These are phyloP conservation scores for Osedax fenrisi DNA, from an alignment of 2,888 invertebrate genomes.

Conservation along the genomic window DNA sequence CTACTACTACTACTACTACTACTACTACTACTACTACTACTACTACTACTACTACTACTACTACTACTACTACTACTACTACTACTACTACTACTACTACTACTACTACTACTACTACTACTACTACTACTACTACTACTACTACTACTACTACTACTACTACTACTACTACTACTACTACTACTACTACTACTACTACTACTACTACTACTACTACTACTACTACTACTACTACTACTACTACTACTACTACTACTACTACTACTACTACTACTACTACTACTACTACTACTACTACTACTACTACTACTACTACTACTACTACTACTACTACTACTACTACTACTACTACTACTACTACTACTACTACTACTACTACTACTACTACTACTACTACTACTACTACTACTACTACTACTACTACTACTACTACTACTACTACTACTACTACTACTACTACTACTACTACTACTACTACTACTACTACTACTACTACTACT, in stretches of 20 bases:
- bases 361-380: conserved; percentile 23
- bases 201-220: conserved; percentile 17
- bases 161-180: conserved; percentile 20
- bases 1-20: conserved; percentile 25
- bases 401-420: conserved; percentile 23
- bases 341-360: conserved; percentile 25
- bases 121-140: conserved; percentile 17
- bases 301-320: conserved; percentile 25
- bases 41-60: conserved; percentile 15
- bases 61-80: conserved; percentile 18
- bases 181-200: conserved; percentile 22
- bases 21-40: conserved; percentile 25
- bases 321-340: conserved; percentile 25
- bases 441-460: too few species aligned
- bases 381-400: conserved; percentile 24
- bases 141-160: conserved; percentile 21
- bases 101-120: conserved; percentile 18
- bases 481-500: too few species aligned
- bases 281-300: conserved; percentile 24
- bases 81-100: conserved; percentile 20
- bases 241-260: conserved; percentile 23
- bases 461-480: too few species aligned
- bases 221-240: conserved; percentile 24
- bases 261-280: background rate
- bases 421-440: conserved; percentile 25